Conservation (phyloP, 2,797 vertebrate species). For the Garrulus glandarius region DNA sequence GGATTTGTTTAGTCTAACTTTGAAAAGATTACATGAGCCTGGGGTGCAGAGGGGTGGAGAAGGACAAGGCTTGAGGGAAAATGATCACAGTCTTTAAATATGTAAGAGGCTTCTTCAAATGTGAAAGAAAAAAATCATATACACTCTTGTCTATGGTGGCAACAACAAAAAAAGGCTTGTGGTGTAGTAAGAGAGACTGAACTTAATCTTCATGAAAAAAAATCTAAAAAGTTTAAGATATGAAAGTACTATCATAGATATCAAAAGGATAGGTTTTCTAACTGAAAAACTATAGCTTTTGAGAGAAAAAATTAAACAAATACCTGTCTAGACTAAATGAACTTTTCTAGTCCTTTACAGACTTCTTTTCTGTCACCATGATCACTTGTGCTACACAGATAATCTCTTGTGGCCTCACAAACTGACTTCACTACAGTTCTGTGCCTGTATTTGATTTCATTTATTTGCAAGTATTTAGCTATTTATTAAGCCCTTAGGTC, state of each 20-base stretch:
- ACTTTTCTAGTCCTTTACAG: not conserved
- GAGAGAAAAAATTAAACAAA: not conserved
- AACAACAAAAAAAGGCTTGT: not conserved
- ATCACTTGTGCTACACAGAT: not conserved
- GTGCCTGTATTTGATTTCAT: not conserved
- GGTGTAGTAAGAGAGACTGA: not conserved
- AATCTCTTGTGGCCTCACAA: not conserved
- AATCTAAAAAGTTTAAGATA: not conserved
- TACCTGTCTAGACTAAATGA: not conserved
- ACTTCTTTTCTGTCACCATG: not conserved
- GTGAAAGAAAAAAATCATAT: not conserved
- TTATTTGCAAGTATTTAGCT: not conserved
- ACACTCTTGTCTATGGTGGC: not conserved
- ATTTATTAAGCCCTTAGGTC: not conserved
- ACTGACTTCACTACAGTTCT: not conserved
- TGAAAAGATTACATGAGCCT: not conserved
- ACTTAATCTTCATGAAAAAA: not conserved
- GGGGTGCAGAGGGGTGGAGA: not conserved
- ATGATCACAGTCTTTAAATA: not conserved
- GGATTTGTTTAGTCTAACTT: not conserved
- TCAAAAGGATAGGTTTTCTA: not conserved
- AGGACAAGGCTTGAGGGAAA: not conserved
- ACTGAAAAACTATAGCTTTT: not conserved
- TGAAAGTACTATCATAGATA: not conserved
- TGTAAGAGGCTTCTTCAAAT: not conserved